These are phyloP conservation scores for Hiodon alosoides DNA, from an alignment of 2,113 vertebrate species.

Conservation along the genomic window DNA sequence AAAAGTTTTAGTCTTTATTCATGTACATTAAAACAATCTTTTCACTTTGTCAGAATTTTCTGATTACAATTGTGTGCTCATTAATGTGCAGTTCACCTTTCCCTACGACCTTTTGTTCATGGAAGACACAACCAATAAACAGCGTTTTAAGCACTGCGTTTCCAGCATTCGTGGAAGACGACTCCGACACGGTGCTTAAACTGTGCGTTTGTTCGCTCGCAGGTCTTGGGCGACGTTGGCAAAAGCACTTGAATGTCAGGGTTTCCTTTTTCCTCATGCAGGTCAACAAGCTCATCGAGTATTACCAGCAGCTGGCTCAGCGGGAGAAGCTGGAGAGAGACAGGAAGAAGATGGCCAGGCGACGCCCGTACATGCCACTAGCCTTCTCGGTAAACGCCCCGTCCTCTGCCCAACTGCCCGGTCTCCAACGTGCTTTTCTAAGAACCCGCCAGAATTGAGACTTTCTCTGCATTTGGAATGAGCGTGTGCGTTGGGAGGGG, in stretches of 20 bases:
- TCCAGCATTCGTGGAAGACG: too few species aligned
- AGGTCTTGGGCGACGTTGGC: neutral
- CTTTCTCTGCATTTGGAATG: too few species aligned
- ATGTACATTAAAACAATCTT: too few species aligned
- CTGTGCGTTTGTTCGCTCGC: neutral
- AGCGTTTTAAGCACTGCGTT: too few species aligned
- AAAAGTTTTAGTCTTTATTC: too few species aligned
- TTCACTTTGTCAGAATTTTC: too few species aligned
- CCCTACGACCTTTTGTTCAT: neutral
- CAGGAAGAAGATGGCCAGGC: constrained; percentile 88
- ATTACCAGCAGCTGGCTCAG: constrained; percentile 95
- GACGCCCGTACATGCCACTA: constrained; percentile 88
- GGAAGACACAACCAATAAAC: too few species aligned
- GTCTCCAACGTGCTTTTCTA: neutral
- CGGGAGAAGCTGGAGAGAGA: constrained; percentile 94
- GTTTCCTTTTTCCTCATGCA: constrained; percentile 45
- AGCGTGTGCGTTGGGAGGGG: too few species aligned
- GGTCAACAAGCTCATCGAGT: constrained; percentile 96
- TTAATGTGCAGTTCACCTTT: neutral
- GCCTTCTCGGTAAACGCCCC: constrained; percentile 84
- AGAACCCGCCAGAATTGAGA: neutral
- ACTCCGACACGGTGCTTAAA: constrained; percentile 41
- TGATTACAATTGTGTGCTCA: too few species aligned
- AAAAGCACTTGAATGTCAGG: neutral
- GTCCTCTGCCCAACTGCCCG: neutral